Evolutionary conservation across 2,797 vertebrate species (phyloP).

Genomic region (Amblyraja radiata): DNA sequence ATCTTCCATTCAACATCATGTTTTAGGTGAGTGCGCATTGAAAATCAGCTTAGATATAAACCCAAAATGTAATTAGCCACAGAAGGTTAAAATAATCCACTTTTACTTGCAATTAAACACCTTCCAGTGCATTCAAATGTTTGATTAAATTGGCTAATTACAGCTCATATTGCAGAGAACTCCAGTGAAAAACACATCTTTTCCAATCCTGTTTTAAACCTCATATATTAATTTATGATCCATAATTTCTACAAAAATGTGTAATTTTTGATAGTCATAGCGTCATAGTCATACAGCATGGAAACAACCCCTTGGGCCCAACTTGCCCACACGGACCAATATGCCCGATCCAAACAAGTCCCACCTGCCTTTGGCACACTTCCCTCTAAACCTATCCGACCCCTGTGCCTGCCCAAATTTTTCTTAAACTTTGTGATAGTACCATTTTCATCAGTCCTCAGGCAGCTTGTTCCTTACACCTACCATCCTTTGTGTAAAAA

Average conservation of each 20-base stretch:
- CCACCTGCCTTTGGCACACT: too few relatives aligned
- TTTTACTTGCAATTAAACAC: not conserved
- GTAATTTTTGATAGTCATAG: not conserved
- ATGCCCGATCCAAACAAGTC: too few relatives aligned
- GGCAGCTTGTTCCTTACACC: too few relatives aligned
- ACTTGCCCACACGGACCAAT: too few relatives aligned
- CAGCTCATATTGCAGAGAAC: not conserved
- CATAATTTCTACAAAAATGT: not conserved
- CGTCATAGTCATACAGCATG: not conserved
- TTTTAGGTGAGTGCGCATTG: not conserved
- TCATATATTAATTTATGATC: not conserved
- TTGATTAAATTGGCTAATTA: not conserved
- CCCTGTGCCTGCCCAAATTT: too few relatives aligned
- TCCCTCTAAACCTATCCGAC: too few relatives aligned
- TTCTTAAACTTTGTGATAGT: too few relatives aligned
- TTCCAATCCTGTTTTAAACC: not conserved
- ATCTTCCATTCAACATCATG: not conserved
- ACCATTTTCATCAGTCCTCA: too few relatives aligned
- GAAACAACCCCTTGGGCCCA: too few relatives aligned
- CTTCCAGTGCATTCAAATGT: not conserved
- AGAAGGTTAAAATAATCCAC: not conserved
- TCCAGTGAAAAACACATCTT: not conserved
- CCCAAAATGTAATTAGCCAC: not conserved
- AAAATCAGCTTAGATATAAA: not conserved
- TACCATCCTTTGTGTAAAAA: too few relatives aligned